phyloP scores from a whole-genome alignment of 2,113 vertebrate genomes.

The Cyanistes caeruleus region DNA sequence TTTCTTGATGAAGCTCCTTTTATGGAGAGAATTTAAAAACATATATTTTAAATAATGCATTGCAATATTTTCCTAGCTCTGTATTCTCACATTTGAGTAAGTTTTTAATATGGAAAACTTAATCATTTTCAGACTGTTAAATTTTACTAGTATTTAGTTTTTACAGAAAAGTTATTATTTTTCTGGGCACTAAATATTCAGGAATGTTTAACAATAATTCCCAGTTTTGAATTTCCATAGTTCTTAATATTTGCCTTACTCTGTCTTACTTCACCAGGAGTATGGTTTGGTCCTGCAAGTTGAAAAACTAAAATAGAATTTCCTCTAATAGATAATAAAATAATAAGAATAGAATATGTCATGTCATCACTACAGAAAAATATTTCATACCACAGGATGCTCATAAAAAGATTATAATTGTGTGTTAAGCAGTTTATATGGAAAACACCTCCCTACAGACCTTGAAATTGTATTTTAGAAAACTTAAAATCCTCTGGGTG shows the following conservation, averaged over 20 bases:
- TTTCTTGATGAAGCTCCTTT: neutral
- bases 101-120: neutral
- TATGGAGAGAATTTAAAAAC: neutral
- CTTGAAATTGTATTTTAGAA: slow-evolving; percentile 44
- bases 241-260: neutral
- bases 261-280: neutral
- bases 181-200: neutral
- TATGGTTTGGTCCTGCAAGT: neutral
- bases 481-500: slow-evolving; percentile 22
- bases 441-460: neutral
- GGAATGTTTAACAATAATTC: neutral
- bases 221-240: neutral
- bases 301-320: neutral
- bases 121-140: neutral
- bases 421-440: slow-evolving; percentile 2
- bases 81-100: neutral
- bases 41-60: neutral
- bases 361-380: neutral
- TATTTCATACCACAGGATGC: neutral
- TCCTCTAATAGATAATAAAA: neutral
- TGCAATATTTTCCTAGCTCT: neutral
- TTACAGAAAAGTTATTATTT: neutral
- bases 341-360: neutral
- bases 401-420: neutral
- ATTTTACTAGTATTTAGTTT: neutral